A percentile compares a stretch with the other conserved stretches of the same genome.
Conservation (phyloP, 2,797 vertebrate species). For the Orestias chungarensis region DNA sequence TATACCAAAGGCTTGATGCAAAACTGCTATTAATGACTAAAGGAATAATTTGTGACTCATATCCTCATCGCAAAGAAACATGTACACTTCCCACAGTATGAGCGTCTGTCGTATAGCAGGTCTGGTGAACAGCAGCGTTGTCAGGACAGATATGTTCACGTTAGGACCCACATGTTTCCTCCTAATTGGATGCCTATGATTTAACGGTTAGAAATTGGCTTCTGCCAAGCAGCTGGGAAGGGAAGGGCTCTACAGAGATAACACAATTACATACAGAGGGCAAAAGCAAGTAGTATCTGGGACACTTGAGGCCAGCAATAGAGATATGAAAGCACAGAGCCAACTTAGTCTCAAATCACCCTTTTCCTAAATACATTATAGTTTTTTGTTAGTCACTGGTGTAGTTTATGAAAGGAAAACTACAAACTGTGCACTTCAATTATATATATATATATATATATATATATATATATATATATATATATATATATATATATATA, state of each 20-base stretch:
- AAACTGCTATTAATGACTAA: constrained; percentile 65
- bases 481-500: no score
- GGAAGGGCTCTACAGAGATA: constrained; percentile 62
- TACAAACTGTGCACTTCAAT: constrained; percentile 8
- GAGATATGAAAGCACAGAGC: constrained; percentile 33
- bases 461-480: no score
- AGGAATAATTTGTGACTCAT: constrained; percentile 61
- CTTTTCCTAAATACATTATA: constrained; percentile 47
- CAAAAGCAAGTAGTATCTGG: constrained; percentile 40
- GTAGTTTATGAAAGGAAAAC: constrained; percentile 21
- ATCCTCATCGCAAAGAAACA: constrained; percentile 41
- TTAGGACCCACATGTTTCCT: constrained; percentile 44
- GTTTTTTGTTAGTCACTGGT: constrained; percentile 10
- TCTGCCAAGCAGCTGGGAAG: constrained; percentile 64
- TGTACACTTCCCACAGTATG: constrained; percentile 44
- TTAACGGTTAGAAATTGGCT: constrained; percentile 53
- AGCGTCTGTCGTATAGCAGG: neutral
- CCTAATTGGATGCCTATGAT: constrained; percentile 64
- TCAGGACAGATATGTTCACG: constrained; percentile 39
- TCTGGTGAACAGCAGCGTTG: constrained; percentile 50
- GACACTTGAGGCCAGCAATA: constrained; percentile 24
- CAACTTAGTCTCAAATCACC: constrained; percentile 28
- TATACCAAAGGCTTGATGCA: constrained; percentile 68
- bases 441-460: no score
- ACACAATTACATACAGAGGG: constrained; percentile 46